Evolutionary conservation across 2,888 invertebrate genomes (phyloP).

Genomic region (Leptogaster cylindrica): DNA sequence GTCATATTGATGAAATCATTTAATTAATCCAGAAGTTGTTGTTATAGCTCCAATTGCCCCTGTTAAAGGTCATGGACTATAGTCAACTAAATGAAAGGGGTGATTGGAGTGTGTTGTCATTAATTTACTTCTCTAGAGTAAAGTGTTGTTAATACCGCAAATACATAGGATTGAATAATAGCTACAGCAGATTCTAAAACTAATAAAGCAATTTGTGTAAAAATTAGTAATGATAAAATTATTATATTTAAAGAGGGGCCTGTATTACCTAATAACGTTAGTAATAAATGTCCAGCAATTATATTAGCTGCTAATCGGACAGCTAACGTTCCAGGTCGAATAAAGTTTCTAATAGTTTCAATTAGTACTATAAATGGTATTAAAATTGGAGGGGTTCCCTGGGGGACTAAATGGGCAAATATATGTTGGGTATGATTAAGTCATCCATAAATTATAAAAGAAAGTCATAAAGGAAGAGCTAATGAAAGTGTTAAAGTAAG

Average conservation of each 20-base stretch:
- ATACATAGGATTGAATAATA: conserved; percentile 69
- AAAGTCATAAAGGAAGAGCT: conserved; percentile 70
- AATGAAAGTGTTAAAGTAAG: conserved; percentile 67
- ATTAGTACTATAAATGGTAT: conserved; percentile 78
- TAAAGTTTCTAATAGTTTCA: conserved; percentile 76
- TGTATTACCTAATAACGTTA: conserved; percentile 68
- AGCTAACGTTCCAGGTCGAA: conserved; percentile 73
- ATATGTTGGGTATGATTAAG: conserved; percentile 68
- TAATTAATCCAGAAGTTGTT: conserved; percentile 66
- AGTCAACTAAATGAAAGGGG: conserved; percentile 71
- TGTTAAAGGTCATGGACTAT: conserved; percentile 70
- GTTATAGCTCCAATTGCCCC: conserved; percentile 68
- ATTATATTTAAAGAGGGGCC: conserved; percentile 53
- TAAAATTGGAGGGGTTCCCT: conserved; percentile 69
- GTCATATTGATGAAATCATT: conserved; percentile 69
- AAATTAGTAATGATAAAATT: conserved; percentile 54
- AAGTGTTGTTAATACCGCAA: conserved; percentile 68
- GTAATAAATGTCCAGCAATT: conserved; percentile 74
- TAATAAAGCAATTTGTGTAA: conserved; percentile 62
- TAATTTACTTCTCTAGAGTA: conserved; percentile 72
- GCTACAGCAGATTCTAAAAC: conserved; percentile 65
- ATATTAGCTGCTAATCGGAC: conserved; percentile 78
- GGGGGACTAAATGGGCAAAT: conserved; percentile 73
- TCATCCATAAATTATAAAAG: conserved; percentile 72
- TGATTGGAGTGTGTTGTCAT: conserved; percentile 66